Percentiles rank a stretch among this genome's conserved stretches.
Conservation (phyloP, 2,113 vertebrate species). For the Eidolon helvum region DNA sequence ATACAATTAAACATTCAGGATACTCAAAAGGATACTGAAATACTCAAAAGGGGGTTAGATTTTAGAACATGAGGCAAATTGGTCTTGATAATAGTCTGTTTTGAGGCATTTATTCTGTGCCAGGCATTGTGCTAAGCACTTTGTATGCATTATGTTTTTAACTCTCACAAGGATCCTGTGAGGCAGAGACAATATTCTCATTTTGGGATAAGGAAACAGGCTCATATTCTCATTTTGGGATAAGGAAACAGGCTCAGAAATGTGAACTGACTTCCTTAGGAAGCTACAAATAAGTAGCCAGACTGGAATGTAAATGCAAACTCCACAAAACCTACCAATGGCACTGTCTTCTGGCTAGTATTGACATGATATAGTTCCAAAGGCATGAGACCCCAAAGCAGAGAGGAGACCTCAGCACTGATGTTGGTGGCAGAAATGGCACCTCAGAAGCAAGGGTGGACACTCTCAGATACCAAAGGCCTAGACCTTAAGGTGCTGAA, state of each 20-base stretch:
- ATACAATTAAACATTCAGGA: not conserved
- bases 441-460: not conserved
- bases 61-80: not conserved
- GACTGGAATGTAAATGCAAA: not conserved
- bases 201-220: not conserved
- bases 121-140: not conserved
- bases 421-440: not conserved
- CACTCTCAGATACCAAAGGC: not conserved
- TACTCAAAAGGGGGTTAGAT: not conserved
- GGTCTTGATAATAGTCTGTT: not conserved
- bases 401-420: not conserved
- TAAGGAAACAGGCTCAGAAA: not conserved
- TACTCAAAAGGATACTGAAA: not conserved
- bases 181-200: not conserved
- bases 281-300: not conserved
- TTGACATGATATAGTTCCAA: rapidly evolving
- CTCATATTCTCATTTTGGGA: not conserved
- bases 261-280: not conserved
- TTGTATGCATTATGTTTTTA: not conserved
- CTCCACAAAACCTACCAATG: not conserved
- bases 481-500: not conserved
- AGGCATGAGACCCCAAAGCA: not conserved
- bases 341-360: not conserved
- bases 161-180: not conserved
- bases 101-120: not conserved